phyloP scores from a whole-genome alignment of 2,888 invertebrate genomes.

The Malthinus flaveolus region DNA sequence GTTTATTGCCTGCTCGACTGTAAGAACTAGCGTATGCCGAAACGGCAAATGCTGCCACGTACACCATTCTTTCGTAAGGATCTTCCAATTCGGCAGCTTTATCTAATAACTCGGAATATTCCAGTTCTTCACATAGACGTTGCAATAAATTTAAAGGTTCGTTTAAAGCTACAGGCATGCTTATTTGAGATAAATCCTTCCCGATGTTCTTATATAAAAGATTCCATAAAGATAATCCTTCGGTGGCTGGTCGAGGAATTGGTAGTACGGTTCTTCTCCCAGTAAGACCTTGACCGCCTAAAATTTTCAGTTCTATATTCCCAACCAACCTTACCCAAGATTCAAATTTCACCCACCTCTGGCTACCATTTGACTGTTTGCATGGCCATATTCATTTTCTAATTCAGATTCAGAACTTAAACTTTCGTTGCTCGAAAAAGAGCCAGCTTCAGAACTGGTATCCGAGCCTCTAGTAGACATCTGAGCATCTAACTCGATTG shows the following conservation, averaged over 20 bases:
- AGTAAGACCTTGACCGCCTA: slow-evolving; percentile 45
- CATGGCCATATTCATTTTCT: slow-evolving; percentile 56
- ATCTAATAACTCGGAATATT: slow-evolving; percentile 80
- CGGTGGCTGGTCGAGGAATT: slow-evolving; percentile 70
- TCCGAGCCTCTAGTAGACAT: slow-evolving; percentile 57
- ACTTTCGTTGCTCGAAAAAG: slow-evolving; percentile 68
- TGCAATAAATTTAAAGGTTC: slow-evolving; percentile 82
- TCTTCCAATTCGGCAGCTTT: slow-evolving; percentile 69
- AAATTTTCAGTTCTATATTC: neutral
- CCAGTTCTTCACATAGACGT: slow-evolving; percentile 80
- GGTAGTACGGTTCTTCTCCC: slow-evolving; percentile 71
- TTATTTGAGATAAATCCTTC: slow-evolving; percentile 82
- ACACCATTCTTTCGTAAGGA: slow-evolving; percentile 73
- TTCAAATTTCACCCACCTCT: slow-evolving; percentile 37
- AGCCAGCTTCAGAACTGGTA: slow-evolving; percentile 74
- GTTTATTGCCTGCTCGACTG: slow-evolving; percentile 79
- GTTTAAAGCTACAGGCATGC: slow-evolving; percentile 85
- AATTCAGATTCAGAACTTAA: slow-evolving; percentile 61
- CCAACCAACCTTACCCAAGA: neutral
- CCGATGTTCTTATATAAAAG: slow-evolving; percentile 80
- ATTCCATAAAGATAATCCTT: slow-evolving; percentile 80
- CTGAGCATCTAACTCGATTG: slow-evolving; percentile 48
- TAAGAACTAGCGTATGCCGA: slow-evolving; percentile 74
- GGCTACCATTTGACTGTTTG: slow-evolving; percentile 45
- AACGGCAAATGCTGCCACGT: slow-evolving; percentile 80